A percentile compares a stretch with the other conserved stretches of the same genome.
Evolutionary conservation across 1,140 invertebrate species (phyloP).

Genomic region (Diabrotica virgifera): DNA sequence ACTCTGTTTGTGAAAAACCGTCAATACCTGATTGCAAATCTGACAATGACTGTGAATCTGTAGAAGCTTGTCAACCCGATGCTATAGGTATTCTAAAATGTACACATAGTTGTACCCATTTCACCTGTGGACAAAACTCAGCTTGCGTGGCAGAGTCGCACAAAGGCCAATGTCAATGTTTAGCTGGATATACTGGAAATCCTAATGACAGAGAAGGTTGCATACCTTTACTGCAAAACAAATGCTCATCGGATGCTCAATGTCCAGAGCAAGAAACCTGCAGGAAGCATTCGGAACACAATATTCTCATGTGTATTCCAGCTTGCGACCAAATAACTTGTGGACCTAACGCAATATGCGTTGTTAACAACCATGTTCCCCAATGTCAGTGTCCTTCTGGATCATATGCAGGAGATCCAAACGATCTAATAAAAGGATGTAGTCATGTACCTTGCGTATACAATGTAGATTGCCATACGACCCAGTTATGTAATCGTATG

Average conservation of each 20-base stretch:
- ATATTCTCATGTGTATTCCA: constrained; percentile 59
- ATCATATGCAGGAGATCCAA: constrained; percentile 78
- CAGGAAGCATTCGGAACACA: constrained; percentile 45
- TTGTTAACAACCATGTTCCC: constrained; percentile 83
- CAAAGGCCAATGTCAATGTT: constrained; percentile 74
- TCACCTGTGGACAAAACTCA: constrained; percentile 80
- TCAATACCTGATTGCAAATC: constrained; percentile 74
- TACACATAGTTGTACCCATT: constrained; percentile 68
- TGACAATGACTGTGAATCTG: constrained; percentile 68
- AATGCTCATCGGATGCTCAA: constrained; percentile 75
- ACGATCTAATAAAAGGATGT: constrained; percentile 70
- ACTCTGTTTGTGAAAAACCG: constrained; percentile 77
- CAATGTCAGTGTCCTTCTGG: constrained; percentile 86
- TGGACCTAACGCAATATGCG: constrained; percentile 79
- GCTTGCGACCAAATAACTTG: constrained; percentile 75
- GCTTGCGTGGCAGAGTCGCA: constrained; percentile 73
- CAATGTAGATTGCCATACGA: constrained; percentile 74
- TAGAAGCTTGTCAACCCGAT: constrained; percentile 73
- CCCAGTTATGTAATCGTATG: constrained; percentile 76
- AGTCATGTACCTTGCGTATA: constrained; percentile 79
- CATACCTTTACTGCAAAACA: constrained; percentile 63
- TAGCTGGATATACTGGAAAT: constrained; percentile 77
- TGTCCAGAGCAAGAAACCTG: constrained; percentile 79
- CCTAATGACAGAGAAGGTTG: constrained; percentile 87
- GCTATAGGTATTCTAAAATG: constrained; percentile 83